These are phyloP conservation scores for Zosterops japonicus DNA, from an alignment of 2,113 vertebrate species.

Conservation along the genomic window DNA sequence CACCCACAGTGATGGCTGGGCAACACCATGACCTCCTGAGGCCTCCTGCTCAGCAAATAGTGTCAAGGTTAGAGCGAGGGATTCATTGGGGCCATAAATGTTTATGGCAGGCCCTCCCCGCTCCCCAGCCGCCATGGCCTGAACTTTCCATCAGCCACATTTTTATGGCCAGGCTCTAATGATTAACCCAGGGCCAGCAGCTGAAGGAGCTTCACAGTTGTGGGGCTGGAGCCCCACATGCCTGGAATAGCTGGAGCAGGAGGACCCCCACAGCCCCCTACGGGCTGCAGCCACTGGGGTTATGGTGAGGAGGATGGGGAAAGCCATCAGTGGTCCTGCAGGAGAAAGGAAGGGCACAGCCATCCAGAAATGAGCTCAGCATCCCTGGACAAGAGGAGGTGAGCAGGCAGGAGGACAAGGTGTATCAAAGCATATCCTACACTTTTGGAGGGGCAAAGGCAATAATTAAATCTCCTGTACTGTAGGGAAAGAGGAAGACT, in stretches of 20 bases:
- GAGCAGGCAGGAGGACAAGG: not conserved
- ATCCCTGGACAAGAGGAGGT: not conserved
- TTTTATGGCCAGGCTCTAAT: conserved; percentile 71
- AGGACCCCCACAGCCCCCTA: not conserved
- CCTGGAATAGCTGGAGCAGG: not conserved
- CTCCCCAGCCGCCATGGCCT: conserved; percentile 34
- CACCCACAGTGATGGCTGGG: not conserved
- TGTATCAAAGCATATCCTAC: rapidly evolving
- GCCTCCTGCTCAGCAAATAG: conserved; percentile 61
- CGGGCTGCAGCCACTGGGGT: rapidly evolving
- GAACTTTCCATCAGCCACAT: conserved; percentile 77
- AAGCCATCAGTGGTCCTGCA: not conserved
- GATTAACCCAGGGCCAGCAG: conserved; percentile 58
- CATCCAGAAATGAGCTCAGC: rapidly evolving
- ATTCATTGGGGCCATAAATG: conserved; percentile 62
- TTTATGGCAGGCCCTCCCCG: conserved; percentile 52
- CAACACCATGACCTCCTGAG: conserved; percentile 39
- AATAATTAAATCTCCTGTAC: not conserved
- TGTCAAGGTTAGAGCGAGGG: conserved; percentile 71
- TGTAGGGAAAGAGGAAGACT: not conserved
- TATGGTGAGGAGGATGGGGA: not conserved
- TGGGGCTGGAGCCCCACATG: rapidly evolving
- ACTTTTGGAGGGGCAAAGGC: rapidly evolving
- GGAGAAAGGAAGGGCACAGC: not conserved
- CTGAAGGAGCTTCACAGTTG: rapidly evolving